phyloP scores from a whole-genome alignment of 2,113 vertebrate species.

The Canis aureus region DNA sequence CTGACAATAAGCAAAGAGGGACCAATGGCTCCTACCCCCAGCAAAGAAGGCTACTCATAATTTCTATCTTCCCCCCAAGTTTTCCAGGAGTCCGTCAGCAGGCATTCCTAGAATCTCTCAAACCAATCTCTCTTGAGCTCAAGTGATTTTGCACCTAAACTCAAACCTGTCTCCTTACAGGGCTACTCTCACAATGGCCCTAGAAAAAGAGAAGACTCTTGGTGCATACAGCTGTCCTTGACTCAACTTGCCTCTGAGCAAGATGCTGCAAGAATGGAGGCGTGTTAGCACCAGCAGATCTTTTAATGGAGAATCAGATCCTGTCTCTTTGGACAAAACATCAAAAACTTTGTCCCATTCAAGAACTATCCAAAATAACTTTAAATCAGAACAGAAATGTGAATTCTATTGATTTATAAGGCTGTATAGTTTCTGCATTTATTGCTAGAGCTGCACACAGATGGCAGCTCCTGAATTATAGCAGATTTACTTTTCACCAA shows the following conservation, averaged over 20 bases:
- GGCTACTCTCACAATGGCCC: background rate
- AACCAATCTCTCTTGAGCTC: background rate
- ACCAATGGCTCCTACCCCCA: background rate
- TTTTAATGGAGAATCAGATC: background rate
- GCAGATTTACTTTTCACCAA: slow-evolving; percentile 16
- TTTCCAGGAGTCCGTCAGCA: background rate
- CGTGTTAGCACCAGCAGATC: background rate
- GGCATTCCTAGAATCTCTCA: background rate
- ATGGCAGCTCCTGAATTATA: background rate
- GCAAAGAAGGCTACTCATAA: background rate
- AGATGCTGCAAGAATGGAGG: background rate
- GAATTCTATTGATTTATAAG: background rate
- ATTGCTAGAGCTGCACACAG: background rate
- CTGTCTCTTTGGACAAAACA: background rate
- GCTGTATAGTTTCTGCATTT: background rate
- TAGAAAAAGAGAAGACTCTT: background rate
- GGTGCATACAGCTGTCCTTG: background rate
- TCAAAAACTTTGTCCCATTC: background rate
- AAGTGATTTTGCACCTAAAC: background rate
- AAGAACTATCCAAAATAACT: background rate
- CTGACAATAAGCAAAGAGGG: background rate
- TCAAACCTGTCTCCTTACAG: background rate
- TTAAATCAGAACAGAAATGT: background rate
- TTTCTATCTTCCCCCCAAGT: background rate
- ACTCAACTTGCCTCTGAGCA: background rate